These are phyloP conservation scores for Anoplophora glabripennis DNA, from an alignment of 1,140 invertebrate genomes.

Conservation along the genomic window DNA sequence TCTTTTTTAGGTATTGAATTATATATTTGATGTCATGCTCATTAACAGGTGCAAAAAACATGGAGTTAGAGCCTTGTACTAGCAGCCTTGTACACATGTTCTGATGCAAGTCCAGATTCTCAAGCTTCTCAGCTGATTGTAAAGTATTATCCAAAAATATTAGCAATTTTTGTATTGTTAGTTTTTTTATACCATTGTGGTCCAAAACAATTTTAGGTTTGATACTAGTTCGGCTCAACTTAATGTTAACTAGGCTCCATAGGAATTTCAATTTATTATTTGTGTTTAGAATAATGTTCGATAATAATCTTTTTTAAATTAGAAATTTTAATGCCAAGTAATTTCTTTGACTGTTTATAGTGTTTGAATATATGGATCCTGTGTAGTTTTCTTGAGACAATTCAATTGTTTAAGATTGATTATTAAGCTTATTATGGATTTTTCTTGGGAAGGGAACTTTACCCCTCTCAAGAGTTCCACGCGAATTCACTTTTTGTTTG, in stretches of 20 bases:
- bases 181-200: neutral
- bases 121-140: neutral
- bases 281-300: neutral
- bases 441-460: neutral
- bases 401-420: constrained; percentile 6
- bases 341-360: constrained; percentile 3
- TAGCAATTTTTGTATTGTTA: neutral
- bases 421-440: too few relatives aligned
- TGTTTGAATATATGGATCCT: neutral
- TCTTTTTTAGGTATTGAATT: constrained; percentile 5
- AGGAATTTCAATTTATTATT: constrained; percentile 2
- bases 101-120: neutral
- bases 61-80: neutral
- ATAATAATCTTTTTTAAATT: neutral
- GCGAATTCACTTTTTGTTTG: too few relatives aligned
- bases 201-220: neutral
- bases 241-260: neutral
- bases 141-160: neutral
- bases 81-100: neutral
- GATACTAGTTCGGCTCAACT: neutral
- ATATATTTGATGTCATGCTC: constrained; percentile 6
- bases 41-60: constrained; percentile 1
- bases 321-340: constrained; percentile 1
- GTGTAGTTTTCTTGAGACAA: neutral
- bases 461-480: too few relatives aligned